phyloP scores from a whole-genome alignment of 2,888 invertebrate genomes.

The Thelaira solivaga region DNA sequence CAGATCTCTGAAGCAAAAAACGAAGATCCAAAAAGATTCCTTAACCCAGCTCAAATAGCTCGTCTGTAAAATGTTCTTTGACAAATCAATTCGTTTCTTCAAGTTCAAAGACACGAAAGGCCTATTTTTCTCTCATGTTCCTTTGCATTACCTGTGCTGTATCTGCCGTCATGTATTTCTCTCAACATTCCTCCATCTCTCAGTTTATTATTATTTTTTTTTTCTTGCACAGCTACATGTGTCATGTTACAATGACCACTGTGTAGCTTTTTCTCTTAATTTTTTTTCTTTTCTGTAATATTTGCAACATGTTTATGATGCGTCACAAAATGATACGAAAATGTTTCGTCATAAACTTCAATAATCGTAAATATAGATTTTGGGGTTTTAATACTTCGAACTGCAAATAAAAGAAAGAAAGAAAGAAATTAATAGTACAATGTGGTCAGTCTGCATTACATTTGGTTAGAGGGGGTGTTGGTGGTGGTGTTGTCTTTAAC shows the following conservation, averaged over 20 bases:
- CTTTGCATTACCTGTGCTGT: background rate
- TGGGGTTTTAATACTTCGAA: constrained; percentile 58
- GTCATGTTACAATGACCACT: constrained; percentile 7
- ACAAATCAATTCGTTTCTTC: too few relatives aligned
- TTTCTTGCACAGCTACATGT: constrained; percentile 25
- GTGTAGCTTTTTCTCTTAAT: background rate
- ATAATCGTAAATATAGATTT: constrained; percentile 68
- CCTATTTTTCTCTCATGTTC: background rate
- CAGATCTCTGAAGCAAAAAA: too few relatives aligned
- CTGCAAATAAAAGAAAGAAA: constrained; percentile 29
- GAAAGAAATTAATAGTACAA: constrained; percentile 59
- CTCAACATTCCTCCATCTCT: background rate
- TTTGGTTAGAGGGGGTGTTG: constrained; percentile 13
- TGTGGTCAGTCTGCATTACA: constrained; percentile 41
- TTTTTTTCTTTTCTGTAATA: background rate
- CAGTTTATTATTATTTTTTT: constrained; percentile 45
- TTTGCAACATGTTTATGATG: constrained; percentile 60
- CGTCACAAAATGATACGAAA: constrained; percentile 66
- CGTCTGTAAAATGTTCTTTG: too few relatives aligned
- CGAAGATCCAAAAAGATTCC: too few relatives aligned
- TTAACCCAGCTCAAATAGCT: too few relatives aligned
- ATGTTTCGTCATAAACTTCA: constrained; percentile 67
- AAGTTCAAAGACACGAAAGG: too few relatives aligned
- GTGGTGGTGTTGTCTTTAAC: constrained; percentile 29
- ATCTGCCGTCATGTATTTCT: background rate